Conservation (phyloP, 2,888 invertebrate species). For the Geotrupes spiniger region DNA sequence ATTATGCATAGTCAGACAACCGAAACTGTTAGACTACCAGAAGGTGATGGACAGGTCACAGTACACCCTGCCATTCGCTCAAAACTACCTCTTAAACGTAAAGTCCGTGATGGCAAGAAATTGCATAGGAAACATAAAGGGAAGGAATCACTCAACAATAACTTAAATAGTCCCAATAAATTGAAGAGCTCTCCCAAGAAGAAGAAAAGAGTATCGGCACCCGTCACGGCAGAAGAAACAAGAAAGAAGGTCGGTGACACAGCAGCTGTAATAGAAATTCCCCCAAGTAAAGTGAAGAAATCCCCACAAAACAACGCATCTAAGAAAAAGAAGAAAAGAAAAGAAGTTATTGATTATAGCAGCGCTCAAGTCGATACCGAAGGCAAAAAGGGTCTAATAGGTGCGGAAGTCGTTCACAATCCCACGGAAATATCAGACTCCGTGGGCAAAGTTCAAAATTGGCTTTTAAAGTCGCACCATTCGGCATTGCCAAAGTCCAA, state of each 20-base stretch:
- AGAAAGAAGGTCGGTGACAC: constrained; percentile 54
- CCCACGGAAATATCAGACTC: constrained; percentile 53
- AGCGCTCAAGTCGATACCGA: constrained; percentile 61
- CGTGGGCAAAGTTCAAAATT: constrained; percentile 80
- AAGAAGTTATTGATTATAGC: constrained; percentile 79
- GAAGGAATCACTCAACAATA: constrained; percentile 45
- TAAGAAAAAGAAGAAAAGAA: constrained; percentile 59
- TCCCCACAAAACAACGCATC: constrained; percentile 42
- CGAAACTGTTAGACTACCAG: constrained; percentile 76
- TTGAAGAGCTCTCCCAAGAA: constrained; percentile 45
- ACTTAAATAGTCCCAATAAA: constrained; percentile 45
- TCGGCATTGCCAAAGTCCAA: constrained; percentile 75
- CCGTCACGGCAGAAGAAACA: constrained; percentile 56
- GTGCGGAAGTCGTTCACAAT: constrained; percentile 51
- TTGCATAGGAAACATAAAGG: constrained; percentile 57
- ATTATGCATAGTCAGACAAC: constrained; percentile 89
- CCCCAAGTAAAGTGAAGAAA: constrained; percentile 49
- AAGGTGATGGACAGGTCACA: constrained; percentile 68
- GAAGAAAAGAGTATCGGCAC: constrained; percentile 49
- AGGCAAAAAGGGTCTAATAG: constrained; percentile 52
- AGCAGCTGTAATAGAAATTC: constrained; percentile 44
- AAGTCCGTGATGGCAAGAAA: constrained; percentile 64
- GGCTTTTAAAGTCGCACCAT: constrained; percentile 73
- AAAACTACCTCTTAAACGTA: constrained; percentile 83
- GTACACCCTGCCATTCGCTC: constrained; percentile 81